These are phyloP conservation scores for Pteronura brasiliensis DNA, from an alignment of 2,113 vertebrate species.

Conservation along the genomic window DNA sequence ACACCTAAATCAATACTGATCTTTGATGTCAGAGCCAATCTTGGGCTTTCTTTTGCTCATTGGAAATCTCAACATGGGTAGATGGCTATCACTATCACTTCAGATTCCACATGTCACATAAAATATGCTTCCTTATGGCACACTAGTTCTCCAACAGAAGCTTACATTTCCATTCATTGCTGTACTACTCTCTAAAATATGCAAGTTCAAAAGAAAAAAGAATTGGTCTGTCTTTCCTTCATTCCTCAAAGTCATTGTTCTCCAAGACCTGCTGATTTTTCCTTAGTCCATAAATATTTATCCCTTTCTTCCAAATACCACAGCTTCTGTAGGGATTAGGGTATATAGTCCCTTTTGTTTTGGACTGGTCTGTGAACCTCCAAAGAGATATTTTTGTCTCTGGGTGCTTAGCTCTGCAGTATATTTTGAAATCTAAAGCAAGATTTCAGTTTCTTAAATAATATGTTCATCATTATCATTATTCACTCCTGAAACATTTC, in stretches of 20 bases:
- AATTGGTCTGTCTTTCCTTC: not conserved
- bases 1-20: not conserved
- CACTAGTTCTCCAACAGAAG: not conserved
- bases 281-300: not conserved
- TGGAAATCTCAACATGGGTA: not conserved
- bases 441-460: not conserved
- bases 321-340: not conserved
- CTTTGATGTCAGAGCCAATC: not conserved
- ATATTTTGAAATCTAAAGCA: not conserved
- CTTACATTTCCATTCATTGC: not conserved
- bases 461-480: not conserved
- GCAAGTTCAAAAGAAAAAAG: not conserved
- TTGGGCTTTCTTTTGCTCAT: not conserved
- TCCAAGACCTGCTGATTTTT: not conserved
- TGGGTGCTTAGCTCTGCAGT: not conserved
- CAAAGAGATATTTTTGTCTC: not conserved
- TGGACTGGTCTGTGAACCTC: not conserved
- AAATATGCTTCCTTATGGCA: not conserved
- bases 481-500: not conserved
- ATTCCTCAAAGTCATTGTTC: not conserved
- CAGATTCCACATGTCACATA: not conserved
- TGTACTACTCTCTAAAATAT: not conserved
- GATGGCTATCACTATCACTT: not conserved
- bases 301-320: constrained; percentile 10
- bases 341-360: not conserved